phyloP scores from a whole-genome alignment of 2,888 invertebrate species.

The Latrodectus elegans region DNA sequence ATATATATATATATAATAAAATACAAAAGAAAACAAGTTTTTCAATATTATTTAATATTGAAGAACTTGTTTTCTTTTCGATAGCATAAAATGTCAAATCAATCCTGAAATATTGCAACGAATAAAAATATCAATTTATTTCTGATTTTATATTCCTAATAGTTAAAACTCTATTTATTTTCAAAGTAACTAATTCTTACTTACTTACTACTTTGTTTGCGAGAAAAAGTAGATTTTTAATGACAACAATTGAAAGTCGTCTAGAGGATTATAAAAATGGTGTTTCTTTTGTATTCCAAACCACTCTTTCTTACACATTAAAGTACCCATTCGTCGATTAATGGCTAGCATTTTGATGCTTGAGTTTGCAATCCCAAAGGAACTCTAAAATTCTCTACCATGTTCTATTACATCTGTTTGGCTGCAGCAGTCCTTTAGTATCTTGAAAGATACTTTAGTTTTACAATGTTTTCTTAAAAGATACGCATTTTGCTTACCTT shows the following conservation, averaged over 20 bases:
- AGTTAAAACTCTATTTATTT: not conserved
- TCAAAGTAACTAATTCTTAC: not conserved
- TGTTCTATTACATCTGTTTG: constrained; percentile 57
- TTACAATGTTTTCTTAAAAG: constrained; percentile 10
- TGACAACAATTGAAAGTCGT: constrained; percentile 33
- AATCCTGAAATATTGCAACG: too few species aligned
- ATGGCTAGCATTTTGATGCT: constrained; percentile 66
- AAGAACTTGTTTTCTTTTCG: too few species aligned
- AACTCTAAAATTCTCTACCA: constrained; percentile 66
- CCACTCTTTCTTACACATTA: constrained; percentile 56
- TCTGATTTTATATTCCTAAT: not conserved
- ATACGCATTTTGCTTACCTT: not conserved
- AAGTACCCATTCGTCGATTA: constrained; percentile 64
- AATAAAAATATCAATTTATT: not conserved
- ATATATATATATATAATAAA: too few species aligned
- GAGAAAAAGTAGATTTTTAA: constrained; percentile 45
- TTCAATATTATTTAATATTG: too few species aligned
- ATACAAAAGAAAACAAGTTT: too few species aligned
- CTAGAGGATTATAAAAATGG: constrained; percentile 56
- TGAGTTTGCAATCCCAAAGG: constrained; percentile 45
- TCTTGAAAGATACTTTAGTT: constrained; percentile 9
- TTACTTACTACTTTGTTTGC: not conserved
- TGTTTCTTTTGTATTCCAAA: constrained; percentile 54
- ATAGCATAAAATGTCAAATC: too few species aligned
- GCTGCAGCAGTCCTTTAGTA: constrained; percentile 30